Base-by-base conservation (phyloP, 2,888 invertebrate genomes). In the Drosophila incognita region DNA sequence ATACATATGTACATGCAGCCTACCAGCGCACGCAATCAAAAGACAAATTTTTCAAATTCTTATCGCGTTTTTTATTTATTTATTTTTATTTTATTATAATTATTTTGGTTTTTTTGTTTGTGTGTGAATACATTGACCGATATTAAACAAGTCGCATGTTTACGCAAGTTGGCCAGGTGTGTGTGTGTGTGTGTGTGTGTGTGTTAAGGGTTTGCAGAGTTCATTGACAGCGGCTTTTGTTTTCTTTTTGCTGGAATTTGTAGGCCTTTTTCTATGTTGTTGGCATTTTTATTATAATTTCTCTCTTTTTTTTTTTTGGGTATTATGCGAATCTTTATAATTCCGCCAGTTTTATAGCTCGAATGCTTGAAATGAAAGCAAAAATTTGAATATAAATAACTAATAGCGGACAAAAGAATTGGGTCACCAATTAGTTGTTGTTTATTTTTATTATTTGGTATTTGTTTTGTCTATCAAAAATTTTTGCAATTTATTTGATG, bases 61-160 rank as follows among this genome's bases (percentile, higher is more conserved):
- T 90, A 91, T 89, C 89, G 80, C 89, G 88, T 90, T 76, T 83
- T 64, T 53, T 62, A 36, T 61, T 67, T 38, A 29, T 51, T 53
- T 63, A 35, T 60, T 48, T 58, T 64, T 29, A 49, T 69, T 59
- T 60, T 59, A 21, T 67, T 64, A 57, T 40, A 42, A 42, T 42
- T 67, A 11, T 54, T 70, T 38, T 40, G 56, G 13, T 63, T 35
- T 59, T 56, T 57, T 68, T 46, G 56, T 60, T 56, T 68, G 46
- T 63, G 69, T 69, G 70, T 74, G 86, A 81, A 89, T 89, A 84
- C 87, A 90, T 91, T 91, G 90, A 91, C 91, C 89, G 89, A 91
- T 91, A 89, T 89, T 90, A 84, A 90, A 88, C 87, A 79, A 83
- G 87, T 81, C 74, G 87, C 67, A 68, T 76, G 64, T 76, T 63